Evolutionary conservation across 2,113 vertebrate genomes (phyloP), one percentile per base, ranked within the genome.

Genomic region (Cyphomyrus discorhynchus): DNA sequence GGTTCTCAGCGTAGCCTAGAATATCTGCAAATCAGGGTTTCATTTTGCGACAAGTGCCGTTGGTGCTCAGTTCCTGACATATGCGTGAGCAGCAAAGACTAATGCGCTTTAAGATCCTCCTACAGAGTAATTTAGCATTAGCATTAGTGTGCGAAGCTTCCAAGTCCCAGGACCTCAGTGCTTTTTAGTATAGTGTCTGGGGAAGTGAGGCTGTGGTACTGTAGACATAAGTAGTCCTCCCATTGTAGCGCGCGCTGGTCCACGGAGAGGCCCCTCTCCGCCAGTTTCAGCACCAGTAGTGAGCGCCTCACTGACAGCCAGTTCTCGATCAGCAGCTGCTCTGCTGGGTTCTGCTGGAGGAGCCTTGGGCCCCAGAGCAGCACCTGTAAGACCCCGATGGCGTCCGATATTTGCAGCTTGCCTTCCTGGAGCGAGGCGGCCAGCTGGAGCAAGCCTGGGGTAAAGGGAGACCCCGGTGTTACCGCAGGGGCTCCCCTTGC

Each of bases 351-450:
- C n/a, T 77, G 88, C 66, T 93, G 89, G 0, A 94, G 92, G 88
- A 96, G 92, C 17, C 94, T 91, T 2, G 97, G 97, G 0, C 97
- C 97, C 97, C 97, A 98, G 89, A 98, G 96, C 89, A 97, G 92
- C 21, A 93, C 94, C 94, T 97, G 97, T 89, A 98, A 94, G 9
- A 93, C 91, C 90, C 90, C 91, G 49, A 89, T n/a, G 1, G 95
- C 46, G 70, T 95, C 93, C 0, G 85, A 42, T 66, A 94, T 53
- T 89, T 92, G 90, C 4, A 90, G 85, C n/a, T 86, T 4, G 0
- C 89, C 83, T 21, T 86, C 92, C 39, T 94, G 93, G 1, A 97
- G 96, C 90, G 92, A 88, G 6, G 17, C 53, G 77, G 95, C 94
- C 24, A 97, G 58, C 0, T 92, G 90, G 88, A 46, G 93, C 49